phyloP scores from a whole-genome alignment of 2,888 invertebrate species.

The Acanthopleura granulata region DNA sequence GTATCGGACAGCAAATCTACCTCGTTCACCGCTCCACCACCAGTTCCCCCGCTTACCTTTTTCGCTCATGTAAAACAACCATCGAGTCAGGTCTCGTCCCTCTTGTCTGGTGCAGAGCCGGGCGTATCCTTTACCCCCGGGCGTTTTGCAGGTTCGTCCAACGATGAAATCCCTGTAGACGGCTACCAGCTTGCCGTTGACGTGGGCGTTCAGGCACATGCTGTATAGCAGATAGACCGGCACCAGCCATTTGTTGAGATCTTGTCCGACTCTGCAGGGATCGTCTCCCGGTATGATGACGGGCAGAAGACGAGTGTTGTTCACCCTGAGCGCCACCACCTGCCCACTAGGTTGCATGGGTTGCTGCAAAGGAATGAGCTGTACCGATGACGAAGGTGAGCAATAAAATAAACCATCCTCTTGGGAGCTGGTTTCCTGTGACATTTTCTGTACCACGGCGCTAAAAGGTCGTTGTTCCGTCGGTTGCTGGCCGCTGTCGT shows the following conservation, averaged over 20 bases:
- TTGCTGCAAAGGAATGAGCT: background rate
- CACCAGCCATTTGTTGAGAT: background rate
- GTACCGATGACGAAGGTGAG: background rate
- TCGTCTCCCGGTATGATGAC: background rate
- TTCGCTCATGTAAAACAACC: background rate
- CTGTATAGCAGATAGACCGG: background rate
- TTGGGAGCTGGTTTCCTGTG: background rate
- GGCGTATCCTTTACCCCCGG: background rate
- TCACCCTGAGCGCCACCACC: background rate
- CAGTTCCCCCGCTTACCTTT: background rate
- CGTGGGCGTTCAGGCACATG: background rate
- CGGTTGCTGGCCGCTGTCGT: background rate
- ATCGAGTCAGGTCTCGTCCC: background rate
- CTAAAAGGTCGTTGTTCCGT: background rate
- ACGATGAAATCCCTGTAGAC: slow-evolving; percentile 11
- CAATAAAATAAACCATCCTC: background rate
- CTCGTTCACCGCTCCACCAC: background rate
- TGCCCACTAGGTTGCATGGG: background rate
- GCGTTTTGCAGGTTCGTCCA: background rate
- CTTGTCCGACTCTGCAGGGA: background rate
- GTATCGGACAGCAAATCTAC: too few relatives aligned
- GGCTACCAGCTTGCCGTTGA: background rate
- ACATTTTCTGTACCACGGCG: background rate
- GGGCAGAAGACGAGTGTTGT: background rate
- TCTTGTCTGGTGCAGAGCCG: background rate